Percentiles rank a stretch among this genome's conserved stretches.
Conservation (phyloP, 2,888 invertebrate species). For the Cerastoderma edule region DNA sequence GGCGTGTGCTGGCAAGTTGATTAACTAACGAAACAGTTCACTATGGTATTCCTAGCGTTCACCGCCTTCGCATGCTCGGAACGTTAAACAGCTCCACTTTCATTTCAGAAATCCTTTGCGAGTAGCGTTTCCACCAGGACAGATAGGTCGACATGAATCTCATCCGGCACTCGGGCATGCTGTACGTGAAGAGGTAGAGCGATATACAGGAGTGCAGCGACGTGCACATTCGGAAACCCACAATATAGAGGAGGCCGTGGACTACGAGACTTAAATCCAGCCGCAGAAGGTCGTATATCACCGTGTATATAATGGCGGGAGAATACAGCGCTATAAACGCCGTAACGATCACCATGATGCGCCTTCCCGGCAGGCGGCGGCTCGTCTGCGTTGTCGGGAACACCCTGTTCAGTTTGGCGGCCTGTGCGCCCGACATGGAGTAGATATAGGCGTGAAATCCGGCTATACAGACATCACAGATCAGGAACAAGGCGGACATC, state of each 20-base stretch:
- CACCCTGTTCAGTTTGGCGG: not conserved
- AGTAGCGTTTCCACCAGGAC: conserved; percentile 2
- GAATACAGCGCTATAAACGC: too few relatives aligned
- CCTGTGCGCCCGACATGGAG: not conserved
- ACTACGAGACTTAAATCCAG: not conserved
- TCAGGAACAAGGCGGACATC: not conserved
- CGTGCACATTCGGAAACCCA: conserved; percentile 6
- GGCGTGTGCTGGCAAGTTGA: too few relatives aligned
- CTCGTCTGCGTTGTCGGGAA: not conserved
- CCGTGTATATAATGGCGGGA: not conserved
- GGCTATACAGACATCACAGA: conserved; percentile 5
- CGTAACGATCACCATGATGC: conserved; percentile 14
- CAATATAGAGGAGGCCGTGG: not conserved
- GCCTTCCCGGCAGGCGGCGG: conserved; percentile 1
- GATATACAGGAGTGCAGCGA: conserved; percentile 8
- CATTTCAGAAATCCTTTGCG: not conserved
- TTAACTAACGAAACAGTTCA: too few relatives aligned
- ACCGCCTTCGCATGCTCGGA: too few relatives aligned
- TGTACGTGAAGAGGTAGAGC: conserved; percentile 8
- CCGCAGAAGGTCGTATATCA: conserved; percentile 4
- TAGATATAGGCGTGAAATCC: not conserved
- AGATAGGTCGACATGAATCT: conserved; percentile 7
- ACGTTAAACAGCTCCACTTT: conserved; percentile 1
- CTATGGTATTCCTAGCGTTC: not conserved
- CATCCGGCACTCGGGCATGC: conserved; percentile 19